Percentiles rank a stretch among this genome's conserved stretches.
Conservation (phyloP, 2,113 vertebrate genomes). For the Cervus canadensis region DNA sequence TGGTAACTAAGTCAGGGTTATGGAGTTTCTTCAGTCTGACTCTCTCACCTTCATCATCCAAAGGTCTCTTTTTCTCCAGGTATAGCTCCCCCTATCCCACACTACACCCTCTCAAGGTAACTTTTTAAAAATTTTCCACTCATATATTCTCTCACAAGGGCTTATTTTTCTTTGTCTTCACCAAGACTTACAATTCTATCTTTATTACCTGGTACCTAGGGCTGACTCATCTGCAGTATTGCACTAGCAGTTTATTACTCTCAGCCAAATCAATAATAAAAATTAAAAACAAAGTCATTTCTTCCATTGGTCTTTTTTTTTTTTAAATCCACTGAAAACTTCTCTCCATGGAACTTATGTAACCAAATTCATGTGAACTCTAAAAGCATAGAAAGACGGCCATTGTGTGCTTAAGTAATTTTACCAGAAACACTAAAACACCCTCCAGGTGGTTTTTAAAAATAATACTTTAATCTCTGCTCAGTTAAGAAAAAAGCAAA, state of each 20-base stretch:
- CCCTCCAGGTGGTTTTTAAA: neutral
- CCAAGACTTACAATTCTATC: neutral
- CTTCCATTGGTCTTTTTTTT: neutral
- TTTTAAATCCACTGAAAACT: neutral
- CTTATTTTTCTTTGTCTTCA: neutral
- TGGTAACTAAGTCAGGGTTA: neutral
- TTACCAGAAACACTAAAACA: neutral
- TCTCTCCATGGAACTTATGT: neutral
- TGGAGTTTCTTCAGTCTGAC: neutral
- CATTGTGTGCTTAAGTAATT: neutral
- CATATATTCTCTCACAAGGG: neutral
- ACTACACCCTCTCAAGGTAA: neutral
- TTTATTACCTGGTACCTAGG: neutral
- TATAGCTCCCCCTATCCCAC: neutral
- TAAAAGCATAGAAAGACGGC: neutral
- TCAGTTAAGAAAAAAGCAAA: neutral
- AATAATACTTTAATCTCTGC: constrained; percentile 1
- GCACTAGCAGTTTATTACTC: neutral
- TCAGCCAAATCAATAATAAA: neutral
- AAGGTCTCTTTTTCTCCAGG: neutral
- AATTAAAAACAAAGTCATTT: neutral
- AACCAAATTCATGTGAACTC: neutral
- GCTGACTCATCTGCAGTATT: neutral
- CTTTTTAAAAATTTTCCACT: neutral
- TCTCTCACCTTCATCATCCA: neutral